A percentile compares a stretch with the other conserved stretches of the same genome.
Conservation (phyloP, 2,888 invertebrate species). For the Hypsopygia costalis region DNA sequence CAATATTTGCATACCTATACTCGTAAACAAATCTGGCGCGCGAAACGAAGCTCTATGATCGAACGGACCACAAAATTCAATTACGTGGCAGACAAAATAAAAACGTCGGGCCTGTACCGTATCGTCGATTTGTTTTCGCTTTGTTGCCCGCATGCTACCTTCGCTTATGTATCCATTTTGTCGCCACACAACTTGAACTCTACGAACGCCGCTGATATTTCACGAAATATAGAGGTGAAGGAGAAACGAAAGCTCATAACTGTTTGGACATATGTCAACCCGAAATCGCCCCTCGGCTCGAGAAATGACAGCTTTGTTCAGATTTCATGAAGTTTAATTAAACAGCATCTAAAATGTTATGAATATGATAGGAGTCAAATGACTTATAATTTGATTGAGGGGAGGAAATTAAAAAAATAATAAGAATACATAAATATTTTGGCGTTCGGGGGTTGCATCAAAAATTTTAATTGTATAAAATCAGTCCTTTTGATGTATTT, state of each 20-base stretch:
- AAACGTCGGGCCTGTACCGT: constrained; percentile 56
- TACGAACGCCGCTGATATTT: constrained; percentile 11
- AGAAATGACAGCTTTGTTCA: constrained; percentile 54
- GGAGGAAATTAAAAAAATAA: constrained; percentile 52
- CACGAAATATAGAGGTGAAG: constrained; percentile 12
- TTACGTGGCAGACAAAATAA: constrained; percentile 73
- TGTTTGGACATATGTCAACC: constrained; percentile 36
- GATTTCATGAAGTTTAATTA: constrained; percentile 60
- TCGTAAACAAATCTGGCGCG: constrained; percentile 42
- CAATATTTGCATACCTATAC: constrained; percentile 29
- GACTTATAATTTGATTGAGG: constrained; percentile 44
- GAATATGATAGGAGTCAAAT: constrained; percentile 29
- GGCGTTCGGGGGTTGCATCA: too few species aligned
- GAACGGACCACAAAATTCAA: constrained; percentile 70
- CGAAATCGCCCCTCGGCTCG: constrained; percentile 38
- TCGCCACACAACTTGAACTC: constrained; percentile 38
- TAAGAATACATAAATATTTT: too few species aligned
- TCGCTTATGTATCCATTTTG: constrained; percentile 26
- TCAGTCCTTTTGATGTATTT: too few species aligned
- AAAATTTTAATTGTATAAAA: too few species aligned
- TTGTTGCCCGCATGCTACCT: constrained; percentile 45
- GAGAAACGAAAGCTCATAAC: constrained; percentile 25
- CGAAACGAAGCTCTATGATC: constrained; percentile 46
- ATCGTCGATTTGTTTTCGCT: constrained; percentile 70
- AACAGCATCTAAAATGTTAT: constrained; percentile 42